Base-by-base conservation (phyloP, 1,140 invertebrate species). In the Heliconius himera region DNA sequence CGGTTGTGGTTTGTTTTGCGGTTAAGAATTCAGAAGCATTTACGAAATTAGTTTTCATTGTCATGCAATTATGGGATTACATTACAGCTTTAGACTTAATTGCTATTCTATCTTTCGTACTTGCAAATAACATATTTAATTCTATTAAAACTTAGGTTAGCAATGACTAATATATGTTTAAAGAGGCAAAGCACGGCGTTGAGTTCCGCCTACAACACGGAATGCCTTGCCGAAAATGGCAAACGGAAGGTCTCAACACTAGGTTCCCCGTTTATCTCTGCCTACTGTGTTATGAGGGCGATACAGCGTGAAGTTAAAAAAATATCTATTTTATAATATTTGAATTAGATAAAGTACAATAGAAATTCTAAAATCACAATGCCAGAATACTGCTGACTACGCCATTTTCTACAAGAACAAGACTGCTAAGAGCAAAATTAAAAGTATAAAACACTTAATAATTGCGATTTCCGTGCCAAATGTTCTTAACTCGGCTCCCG, bases 11-110 rank as follows among this genome's bases (percentile, higher is more conserved):
- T 79, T 84, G 85, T 87, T 86, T 89, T 89, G 91, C 83, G 90
- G 90, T 87, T 83, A 89, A 91, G 86, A 90, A 90, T 92, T 93
- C 84, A 88, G 87, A 89, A 91, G 88, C 90, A 93, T 92, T 93
- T 92, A 82, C 83, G 70, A 89, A 92, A 94, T 93, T 90, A 88
- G 83, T 90, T 90, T 88, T 85, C 85, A 87, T 82, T 84, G 82
- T 84, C 82, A 86, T 87, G 79, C 81, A 87, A 87, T 82, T 85
- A 82, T 54, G 80, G 81, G 80, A 82, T 76, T 76, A 80, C 76
- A 73, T 74, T 79, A 79, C 49, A n/a, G 54, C 56, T 46, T 60
- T 74, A 36, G 36, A 33, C 38, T 79, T 79, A 74, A 79, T 79
- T 79, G 73, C 46, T 36, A 75, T 75, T 79, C 16, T 54, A 74